phyloP scores from a whole-genome alignment of 2,888 invertebrate genomes.

The Rhorus exstirpatorius region DNA sequence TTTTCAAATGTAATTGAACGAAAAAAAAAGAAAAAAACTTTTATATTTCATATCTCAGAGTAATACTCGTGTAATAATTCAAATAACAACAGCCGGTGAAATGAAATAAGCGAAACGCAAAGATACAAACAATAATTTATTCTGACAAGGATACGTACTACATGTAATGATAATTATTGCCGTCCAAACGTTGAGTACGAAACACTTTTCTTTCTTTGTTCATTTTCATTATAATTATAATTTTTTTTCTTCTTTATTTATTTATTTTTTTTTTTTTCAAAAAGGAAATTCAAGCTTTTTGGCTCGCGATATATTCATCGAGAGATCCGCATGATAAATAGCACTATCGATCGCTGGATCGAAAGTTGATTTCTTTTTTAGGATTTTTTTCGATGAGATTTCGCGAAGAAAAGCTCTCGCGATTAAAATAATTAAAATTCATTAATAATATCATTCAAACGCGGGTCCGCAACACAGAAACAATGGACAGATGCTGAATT shows the following conservation, averaged over 20 bases:
- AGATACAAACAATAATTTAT: slow-evolving; percentile 85
- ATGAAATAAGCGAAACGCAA: slow-evolving; percentile 78
- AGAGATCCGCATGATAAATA: slow-evolving; percentile 36
- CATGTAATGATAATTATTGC: slow-evolving; percentile 80
- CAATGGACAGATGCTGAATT: slow-evolving; percentile 74
- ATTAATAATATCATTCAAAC: slow-evolving; percentile 78
- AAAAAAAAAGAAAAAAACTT: slow-evolving; percentile 21
- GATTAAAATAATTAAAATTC: slow-evolving; percentile 70
- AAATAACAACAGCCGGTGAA: slow-evolving; percentile 68
- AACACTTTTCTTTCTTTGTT: slow-evolving; percentile 72
- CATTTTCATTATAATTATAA: neutral
- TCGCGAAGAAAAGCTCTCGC: slow-evolving; percentile 64
- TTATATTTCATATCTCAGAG: slow-evolving; percentile 6
- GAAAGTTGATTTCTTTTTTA: slow-evolving; percentile 1
- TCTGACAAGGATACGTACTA: slow-evolving; percentile 76
- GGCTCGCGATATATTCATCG: slow-evolving; percentile 43
- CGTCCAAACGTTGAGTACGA: slow-evolving; percentile 82
- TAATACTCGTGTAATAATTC: slow-evolving; percentile 6
- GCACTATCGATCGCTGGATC: slow-evolving; percentile 2
- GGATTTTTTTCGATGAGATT: slow-evolving; percentile 61
- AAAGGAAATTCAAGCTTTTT: slow-evolving; percentile 56
- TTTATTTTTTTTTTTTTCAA: slow-evolving; percentile 44
- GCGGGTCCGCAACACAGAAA: slow-evolving; percentile 77
- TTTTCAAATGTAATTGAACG: too few relatives aligned
- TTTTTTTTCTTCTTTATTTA: slow-evolving; percentile 23